Conservation (phyloP, 2,888 invertebrate species). For the Ophraella communa region DNA sequence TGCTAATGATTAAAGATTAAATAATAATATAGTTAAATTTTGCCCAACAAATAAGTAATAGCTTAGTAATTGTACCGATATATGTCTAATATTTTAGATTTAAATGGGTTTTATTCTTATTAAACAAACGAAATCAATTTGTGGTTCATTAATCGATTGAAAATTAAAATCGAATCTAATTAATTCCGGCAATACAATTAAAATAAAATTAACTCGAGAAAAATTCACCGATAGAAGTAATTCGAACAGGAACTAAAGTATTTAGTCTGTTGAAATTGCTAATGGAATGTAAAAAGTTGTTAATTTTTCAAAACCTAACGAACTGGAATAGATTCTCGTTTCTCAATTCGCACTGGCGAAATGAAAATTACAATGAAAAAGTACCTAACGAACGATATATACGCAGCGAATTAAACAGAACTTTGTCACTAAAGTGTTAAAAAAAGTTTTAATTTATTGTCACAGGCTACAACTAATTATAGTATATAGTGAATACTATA, state of each 20-base stretch:
- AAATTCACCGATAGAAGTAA: conserved; percentile 35
- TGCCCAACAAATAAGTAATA: too few species aligned
- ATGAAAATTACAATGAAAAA: conserved; percentile 35
- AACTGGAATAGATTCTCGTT: conserved; percentile 44
- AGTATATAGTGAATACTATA: too few species aligned
- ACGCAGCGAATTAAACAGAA: not conserved
- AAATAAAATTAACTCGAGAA: conserved; percentile 16
- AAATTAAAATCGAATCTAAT: conserved; percentile 29
- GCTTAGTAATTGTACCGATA: too few species aligned
- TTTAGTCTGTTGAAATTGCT: conserved; percentile 47
- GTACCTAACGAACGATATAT: conserved; percentile 13
- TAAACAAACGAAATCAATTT: conserved; percentile 14
- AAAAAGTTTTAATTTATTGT: not conserved
- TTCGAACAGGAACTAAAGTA: conserved; percentile 42
- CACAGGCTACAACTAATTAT: too few species aligned
- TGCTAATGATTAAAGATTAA: too few species aligned
- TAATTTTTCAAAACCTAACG: conserved; percentile 46
- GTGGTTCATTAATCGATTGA: conserved; percentile 12
- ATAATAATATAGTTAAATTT: too few species aligned
- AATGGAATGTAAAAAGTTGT: conserved; percentile 50
- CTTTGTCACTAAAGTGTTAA: not conserved
- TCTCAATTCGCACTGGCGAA: conserved; percentile 31
- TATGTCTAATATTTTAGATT: too few species aligned
- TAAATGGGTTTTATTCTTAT: too few species aligned
- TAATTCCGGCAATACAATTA: conserved; percentile 28